phyloP scores from a whole-genome alignment of 2,113 vertebrate species.

The Erythrolamprus reginae region DNA sequence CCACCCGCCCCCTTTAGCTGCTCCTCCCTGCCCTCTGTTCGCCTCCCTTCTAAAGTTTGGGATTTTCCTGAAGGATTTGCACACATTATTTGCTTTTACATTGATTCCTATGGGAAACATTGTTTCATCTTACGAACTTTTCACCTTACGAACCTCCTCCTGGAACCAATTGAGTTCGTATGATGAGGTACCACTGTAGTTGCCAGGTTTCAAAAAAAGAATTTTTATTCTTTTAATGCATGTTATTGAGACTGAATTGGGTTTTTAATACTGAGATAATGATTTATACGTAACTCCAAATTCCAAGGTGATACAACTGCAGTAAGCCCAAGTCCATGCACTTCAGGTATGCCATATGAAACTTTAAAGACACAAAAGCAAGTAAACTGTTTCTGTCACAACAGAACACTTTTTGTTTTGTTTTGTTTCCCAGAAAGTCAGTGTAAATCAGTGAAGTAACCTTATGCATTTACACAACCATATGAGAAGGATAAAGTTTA shows the following conservation, averaged over 20 bases:
- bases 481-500: conserved; percentile 62
- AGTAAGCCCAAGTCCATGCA: conserved; percentile 43
- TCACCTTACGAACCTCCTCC: no score
- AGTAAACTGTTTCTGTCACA: conserved; percentile 46
- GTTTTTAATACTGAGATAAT: conserved; percentile 68
- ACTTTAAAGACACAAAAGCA: conserved; percentile 53
- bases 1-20: no score
- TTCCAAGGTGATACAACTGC: conserved; percentile 50
- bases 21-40: no score
- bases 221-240: not conserved
- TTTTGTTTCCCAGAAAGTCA: conserved; percentile 62
- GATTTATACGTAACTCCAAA: conserved; percentile 66
- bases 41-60: no score
- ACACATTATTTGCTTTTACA: no score
- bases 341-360: conserved; percentile 48
- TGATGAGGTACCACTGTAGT: no score
- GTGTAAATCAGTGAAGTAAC: conserved; percentile 44
- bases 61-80: no score
- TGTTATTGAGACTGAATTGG: not conserved
- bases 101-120: no score
- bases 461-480: conserved; percentile 56
- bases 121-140: no score
- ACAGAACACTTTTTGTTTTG: conserved; percentile 51
- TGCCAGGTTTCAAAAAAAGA: not conserved
- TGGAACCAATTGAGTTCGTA: no score